Evolutionary conservation across 2,113 vertebrate species (phyloP).

Genomic region (Phyllopteryx taeniolatus): DNA sequence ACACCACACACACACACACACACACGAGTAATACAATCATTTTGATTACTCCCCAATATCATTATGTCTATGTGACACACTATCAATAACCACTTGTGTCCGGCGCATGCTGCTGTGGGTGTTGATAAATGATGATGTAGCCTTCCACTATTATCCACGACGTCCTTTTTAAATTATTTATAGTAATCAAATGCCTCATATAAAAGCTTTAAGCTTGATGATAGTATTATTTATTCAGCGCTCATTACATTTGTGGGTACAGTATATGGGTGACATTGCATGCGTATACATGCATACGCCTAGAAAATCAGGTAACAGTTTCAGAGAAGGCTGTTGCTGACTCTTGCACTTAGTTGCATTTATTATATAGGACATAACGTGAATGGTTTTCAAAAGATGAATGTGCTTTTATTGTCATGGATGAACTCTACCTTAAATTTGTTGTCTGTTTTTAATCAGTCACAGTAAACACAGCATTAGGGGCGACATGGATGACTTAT

Average conservation of each 20-base stretch:
- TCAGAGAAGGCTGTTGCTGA: slow-evolving; percentile 1
- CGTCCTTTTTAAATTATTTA: slow-evolving; percentile 24
- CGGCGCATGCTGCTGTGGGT: slow-evolving; percentile 23
- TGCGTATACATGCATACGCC: neutral
- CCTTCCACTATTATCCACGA: slow-evolving; percentile 14
- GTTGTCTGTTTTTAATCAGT: neutral
- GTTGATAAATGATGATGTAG: slow-evolving; percentile 20
- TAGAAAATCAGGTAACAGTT: slow-evolving; percentile 10
- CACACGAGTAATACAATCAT: slow-evolving; percentile 60
- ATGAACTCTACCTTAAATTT: neutral
- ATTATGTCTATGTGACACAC: slow-evolving; percentile 57
- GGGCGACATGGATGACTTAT: neutral
- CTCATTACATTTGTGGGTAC: neutral
- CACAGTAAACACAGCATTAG: neutral
- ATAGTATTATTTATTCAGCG: neutral
- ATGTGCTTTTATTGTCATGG: neutral
- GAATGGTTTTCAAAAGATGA: neutral
- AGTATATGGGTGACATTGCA: neutral
- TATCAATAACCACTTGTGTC: slow-evolving; percentile 55
- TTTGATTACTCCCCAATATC: slow-evolving; percentile 43
- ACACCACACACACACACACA: slow-evolving; percentile 28
- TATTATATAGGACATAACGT: neutral
- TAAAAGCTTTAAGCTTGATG: slow-evolving; percentile 7
- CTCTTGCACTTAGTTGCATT: neutral
- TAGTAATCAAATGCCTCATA: slow-evolving; percentile 16